Base-by-base conservation (phyloP, 2,797 vertebrate genomes). In the Pygocentrus nattereri region DNA sequence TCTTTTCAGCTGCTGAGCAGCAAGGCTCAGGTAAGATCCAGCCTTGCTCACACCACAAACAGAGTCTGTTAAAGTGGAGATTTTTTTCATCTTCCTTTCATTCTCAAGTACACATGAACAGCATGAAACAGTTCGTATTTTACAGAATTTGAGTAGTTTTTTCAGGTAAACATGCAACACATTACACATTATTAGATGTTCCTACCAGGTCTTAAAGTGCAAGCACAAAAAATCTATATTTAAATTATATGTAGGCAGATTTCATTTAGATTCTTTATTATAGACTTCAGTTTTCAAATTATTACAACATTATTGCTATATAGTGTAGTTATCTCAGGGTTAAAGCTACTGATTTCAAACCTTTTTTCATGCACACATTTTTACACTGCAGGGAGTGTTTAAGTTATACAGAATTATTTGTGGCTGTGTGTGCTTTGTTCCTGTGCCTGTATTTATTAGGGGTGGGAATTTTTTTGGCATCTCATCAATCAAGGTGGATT, bases 1-100 rank as follows among this genome's bases (percentile, higher is more conserved):
- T 88, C 81, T 87, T 88, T 89, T 88, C 78, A 73, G 62, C 80
- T 84, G 75, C 78, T 71, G 84, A 75, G 77, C 76, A 83, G 86
- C 83, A 69, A 74, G 44, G 83, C 78, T 54, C 74, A 81, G 82
- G 81, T 79, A 77, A 88, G 84, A 78, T 44, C 27, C 70, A 82
- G 74, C 83, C 70, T 82, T 88, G 88, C 74, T 74, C 85, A 85
- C 79, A 58, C 52, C 83, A 84, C 81, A 30, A 41, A 81, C 75
- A 70, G 64, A 68, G 72, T 79, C 1, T 38, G 54, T 76, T 18
- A 25, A 52, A 84, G 30, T 76, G 34, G 49, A 38, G 41, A 78
- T 70, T 44, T 41, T 44, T 44, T 44, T 69, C 31, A 56, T 68
- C 38, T 34, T 44, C 76, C 49, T 67, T 82, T 58, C 0, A 67